phyloP scores from a whole-genome alignment of 2,797 vertebrate genomes.

The Bovichtus variegatus region DNA sequence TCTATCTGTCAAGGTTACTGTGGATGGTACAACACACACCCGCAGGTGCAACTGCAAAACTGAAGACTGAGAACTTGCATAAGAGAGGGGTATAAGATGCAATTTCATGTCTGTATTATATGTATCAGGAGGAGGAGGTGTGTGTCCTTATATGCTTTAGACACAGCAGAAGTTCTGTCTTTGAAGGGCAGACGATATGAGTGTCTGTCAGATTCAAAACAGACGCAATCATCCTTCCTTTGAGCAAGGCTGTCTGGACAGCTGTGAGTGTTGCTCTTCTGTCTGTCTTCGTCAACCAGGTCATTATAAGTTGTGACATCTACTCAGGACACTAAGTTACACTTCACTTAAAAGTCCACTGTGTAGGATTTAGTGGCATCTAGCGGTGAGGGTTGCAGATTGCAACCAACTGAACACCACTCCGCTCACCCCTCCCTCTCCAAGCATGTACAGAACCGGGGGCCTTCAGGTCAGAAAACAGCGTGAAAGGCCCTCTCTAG shows the following conservation, averaged over 20 bases:
- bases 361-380: no score
- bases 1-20: constrained; percentile 40
- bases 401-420: no score
- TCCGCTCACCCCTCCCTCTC: no score
- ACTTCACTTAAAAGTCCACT: neutral
- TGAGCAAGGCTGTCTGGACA: constrained; percentile 63
- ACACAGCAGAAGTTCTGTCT: constrained; percentile 64
- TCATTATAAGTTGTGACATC: constrained; percentile 1
- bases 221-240: constrained; percentile 51
- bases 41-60: constrained; percentile 48
- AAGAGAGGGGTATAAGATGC: neutral
- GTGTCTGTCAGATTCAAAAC: constrained; percentile 70
- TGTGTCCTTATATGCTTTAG: constrained; percentile 43
- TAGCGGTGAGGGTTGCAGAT: no score
- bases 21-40: neutral
- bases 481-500: no score
- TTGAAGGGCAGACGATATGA: constrained; percentile 65
- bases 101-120: neutral
- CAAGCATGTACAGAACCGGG: no score
- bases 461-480: no score
- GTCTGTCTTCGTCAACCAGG: constrained; percentile 7
- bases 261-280: constrained; percentile 26
- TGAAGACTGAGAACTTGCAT: neutral
- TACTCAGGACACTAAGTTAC: constrained; percentile 1
- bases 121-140: neutral